Evolutionary conservation across 1,140 invertebrate genomes (phyloP), one percentile per base, ranked within the genome.

Genomic region (Belonocnema kinseyi): DNA sequence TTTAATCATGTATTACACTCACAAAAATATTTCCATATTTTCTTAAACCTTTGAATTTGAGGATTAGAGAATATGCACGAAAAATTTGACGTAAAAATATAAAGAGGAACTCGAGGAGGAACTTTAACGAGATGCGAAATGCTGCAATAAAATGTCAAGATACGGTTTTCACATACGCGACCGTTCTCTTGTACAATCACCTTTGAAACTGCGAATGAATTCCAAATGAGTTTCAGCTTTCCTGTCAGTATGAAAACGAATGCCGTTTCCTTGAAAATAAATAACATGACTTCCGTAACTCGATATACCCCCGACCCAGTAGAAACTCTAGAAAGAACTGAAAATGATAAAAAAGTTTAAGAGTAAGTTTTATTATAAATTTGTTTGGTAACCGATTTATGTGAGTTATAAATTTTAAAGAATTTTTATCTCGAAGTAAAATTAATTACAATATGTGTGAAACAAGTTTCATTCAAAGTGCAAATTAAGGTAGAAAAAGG

Each of bases 81-180:
- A 54, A 54, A 3, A n/a, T 26, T 16, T 66, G 10, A 66, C 33
- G 33, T 40, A 46, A 12, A 40, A 7, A 66, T 66, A 40, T 46
- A 14, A 40, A 40, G 4, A 13, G 33, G 6, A 40, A 7, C 26
- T 66, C 17, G 26, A 40, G n/a, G 4, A 13, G 33, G 6, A 40
- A 7, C 26, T 66, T 40, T 10, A 40, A 66, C 40, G 26, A 66
- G 61, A 66, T 12, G 61, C 46, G n/a, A 66, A 66, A 66, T 21
- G 40, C 33, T 66, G 40, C 4, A 66, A 66, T 66, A 66, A 66
- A 66, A 66, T 66, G 61, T 46, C 61, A 66, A 21, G n/a, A 16
- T 14, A 66, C 26, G 13, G 61, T 66, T 66, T 66, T 66, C 33
- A 66, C 40, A 66, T 40, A 66, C 33, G 61, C 33, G 46, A 46